These are phyloP conservation scores for Tenthredo notha DNA, from an alignment of 2,888 invertebrate species.

Conservation along the genomic window DNA sequence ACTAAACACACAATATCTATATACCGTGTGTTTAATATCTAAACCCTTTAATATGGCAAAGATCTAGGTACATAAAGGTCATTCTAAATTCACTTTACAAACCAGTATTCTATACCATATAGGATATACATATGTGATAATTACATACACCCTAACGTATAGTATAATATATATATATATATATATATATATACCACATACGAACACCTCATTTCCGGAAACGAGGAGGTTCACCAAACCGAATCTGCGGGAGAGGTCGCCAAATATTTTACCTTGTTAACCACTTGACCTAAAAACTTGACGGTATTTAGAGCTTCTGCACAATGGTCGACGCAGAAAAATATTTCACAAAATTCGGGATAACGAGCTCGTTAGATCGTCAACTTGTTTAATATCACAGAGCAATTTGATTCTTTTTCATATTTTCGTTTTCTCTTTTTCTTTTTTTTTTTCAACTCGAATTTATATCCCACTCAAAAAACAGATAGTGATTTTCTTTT, in stretches of 20 bases:
- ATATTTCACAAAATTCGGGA: neutral
- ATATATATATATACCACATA: neutral
- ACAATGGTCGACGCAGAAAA: neutral
- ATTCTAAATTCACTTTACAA: neutral
- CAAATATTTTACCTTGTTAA: constrained; percentile 1
- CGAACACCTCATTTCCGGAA: neutral
- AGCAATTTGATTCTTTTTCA: neutral
- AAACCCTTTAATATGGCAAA: neutral
- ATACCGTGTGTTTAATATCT: neutral
- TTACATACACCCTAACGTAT: neutral
- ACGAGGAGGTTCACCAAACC: neutral
- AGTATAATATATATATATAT: neutral
- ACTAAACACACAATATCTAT: neutral
- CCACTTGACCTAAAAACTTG: neutral
- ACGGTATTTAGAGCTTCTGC: neutral
- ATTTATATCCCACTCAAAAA: neutral
- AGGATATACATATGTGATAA: neutral
- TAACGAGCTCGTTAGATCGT: neutral
- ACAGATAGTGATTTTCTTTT: neutral
- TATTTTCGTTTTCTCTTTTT: neutral
- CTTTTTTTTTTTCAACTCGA: neutral
- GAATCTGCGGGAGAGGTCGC: neutral
- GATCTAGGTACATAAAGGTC: neutral
- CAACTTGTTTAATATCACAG: neutral
- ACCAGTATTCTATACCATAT: neutral